Base-by-base conservation (phyloP, 1,140 invertebrate genomes). In the Lutraria rhynchaena region DNA sequence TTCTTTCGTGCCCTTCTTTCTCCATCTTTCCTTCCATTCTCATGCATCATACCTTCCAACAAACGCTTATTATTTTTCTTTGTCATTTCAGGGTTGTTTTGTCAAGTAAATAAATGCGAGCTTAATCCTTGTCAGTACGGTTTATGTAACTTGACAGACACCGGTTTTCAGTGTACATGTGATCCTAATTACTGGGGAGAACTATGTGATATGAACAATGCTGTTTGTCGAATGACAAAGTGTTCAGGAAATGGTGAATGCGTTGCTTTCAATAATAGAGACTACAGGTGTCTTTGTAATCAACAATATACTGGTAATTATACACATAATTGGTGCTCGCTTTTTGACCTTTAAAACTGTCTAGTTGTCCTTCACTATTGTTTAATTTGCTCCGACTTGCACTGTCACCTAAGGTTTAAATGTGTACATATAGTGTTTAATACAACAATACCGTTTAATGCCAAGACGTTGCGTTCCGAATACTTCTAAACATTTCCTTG, bases 71-170 rank as follows among this genome's bases (percentile, higher is more conserved):
- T 24, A 24, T 58, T 58, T 24, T 24, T 33, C 15, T 19, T 51
- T 70, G 15, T 33, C 27, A 27, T 69, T 58, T 1, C 57, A 81
- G 77, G 77, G 13, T 22, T 81, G 65, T 81, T 81, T 69, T 81
- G 65, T 13, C 77, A 81, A 58, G 55, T 53, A 13, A 71, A 7
- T 19, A 31, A 60, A 22, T 81, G 77, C 27, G 77, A 81, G 4
- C 15, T 67, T 19, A 46, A 67, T 4, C 77, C 53, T 5, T 81
- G 77, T 61, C 24, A 37, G 44, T 24, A 81, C 35, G 77, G 63
- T 3, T 37, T 7, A 60, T 81, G 77, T 35, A 35, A 33, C 11
- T 15, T 60, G 2, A 70, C 37, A 3, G 19, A 17, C 46, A n/a
- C 33, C 24, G 77, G 77, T 17, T 81, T 60, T 27, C 0, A 13